These are phyloP conservation scores for Lumbricus terrestris DNA, from an alignment of 2,888 invertebrate species.

Conservation along the genomic window DNA sequence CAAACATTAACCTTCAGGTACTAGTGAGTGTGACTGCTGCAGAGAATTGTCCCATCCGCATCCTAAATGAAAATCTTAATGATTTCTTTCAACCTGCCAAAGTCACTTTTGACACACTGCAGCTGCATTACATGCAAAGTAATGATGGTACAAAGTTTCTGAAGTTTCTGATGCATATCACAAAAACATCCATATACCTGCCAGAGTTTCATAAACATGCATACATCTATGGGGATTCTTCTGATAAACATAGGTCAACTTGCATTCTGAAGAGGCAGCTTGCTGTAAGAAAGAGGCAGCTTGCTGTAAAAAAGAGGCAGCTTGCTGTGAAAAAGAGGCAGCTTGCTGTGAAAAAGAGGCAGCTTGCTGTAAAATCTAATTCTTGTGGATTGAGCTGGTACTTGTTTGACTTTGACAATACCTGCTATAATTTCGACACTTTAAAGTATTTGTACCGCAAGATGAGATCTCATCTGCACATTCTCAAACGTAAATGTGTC, in stretches of 20 bases:
- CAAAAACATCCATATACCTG: background rate
- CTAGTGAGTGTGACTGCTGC: background rate
- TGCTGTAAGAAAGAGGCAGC: too few species aligned
- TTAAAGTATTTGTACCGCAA: background rate
- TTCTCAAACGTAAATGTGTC: background rate
- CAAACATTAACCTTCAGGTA: background rate
- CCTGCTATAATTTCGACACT: background rate
- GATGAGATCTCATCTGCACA: background rate
- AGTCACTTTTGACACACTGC: background rate
- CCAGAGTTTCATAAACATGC: background rate
- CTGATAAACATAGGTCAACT: background rate
- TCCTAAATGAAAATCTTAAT: background rate
- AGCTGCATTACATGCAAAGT: background rate
- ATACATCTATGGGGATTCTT: background rate
- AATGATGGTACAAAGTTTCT: background rate
- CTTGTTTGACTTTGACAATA: background rate
- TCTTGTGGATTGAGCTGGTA: background rate
- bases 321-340: too few species aligned
- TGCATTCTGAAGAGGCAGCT: too few species aligned
- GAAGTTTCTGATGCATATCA: background rate
- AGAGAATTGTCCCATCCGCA: background rate
- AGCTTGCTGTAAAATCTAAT: too few species aligned
- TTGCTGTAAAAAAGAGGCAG: background rate
- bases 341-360: too few species aligned
- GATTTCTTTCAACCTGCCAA: background rate